Percentiles rank a stretch among this genome's conserved stretches.
These are phyloP conservation scores for Trochalopteron elliotii DNA, from an alignment of 2,113 vertebrate genomes.

Conservation along the genomic window DNA sequence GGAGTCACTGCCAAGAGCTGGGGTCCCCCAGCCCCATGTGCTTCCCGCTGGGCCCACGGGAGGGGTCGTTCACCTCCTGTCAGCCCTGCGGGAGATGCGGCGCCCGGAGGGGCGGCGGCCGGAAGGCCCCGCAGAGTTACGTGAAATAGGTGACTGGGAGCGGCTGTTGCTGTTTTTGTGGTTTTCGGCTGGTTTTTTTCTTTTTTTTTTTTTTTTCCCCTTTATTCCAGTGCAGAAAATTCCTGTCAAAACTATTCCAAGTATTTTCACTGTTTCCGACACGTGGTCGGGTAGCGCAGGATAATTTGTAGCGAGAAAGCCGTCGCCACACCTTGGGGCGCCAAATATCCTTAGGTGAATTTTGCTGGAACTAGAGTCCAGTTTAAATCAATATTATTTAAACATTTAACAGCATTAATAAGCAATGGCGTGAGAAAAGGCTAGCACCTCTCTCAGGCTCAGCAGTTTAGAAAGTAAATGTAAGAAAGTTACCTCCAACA, in stretches of 20 bases:
- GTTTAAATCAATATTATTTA: background rate
- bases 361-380: too few relatives aligned
- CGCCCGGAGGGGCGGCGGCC: background rate
- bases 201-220: too few relatives aligned
- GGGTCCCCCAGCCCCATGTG: background rate
- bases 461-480: background rate
- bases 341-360: background rate
- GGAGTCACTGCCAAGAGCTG: background rate
- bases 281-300: fast-evolving
- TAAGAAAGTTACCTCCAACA: background rate
- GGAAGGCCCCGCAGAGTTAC: background rate
- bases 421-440: fast-evolving
- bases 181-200: too few relatives aligned
- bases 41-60: background rate
- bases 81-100: background rate
- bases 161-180: background rate
- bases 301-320: background rate
- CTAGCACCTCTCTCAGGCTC: fast-evolving
- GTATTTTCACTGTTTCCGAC: background rate
- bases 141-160: background rate
- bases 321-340: fast-evolving
- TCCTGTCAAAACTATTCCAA: background rate
- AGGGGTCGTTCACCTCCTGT: background rate
- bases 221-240: too few relatives aligned
- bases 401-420: too few relatives aligned